phyloP scores from a whole-genome alignment of 2,113 vertebrate genomes.

The Ranitomeya variabilis region DNA sequence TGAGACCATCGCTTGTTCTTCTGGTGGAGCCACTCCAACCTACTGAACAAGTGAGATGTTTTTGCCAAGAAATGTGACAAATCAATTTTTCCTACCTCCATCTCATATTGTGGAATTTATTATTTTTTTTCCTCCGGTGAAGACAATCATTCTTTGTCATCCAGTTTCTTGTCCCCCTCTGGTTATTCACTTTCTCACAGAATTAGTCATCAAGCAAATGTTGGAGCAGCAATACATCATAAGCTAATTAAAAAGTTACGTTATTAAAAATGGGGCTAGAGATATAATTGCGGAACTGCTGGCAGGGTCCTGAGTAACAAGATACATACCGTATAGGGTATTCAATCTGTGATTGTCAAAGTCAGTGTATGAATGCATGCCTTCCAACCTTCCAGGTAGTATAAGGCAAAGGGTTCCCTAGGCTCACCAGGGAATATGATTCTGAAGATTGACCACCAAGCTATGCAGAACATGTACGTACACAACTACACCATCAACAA shows the following conservation, averaged over 20 bases:
- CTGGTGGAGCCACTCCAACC: not conserved
- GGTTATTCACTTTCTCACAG: constrained; percentile 39
- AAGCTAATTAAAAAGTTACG: constrained; percentile 49
- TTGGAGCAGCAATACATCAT: constrained; percentile 38
- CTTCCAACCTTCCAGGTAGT: not conserved
- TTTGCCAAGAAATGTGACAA: not conserved
- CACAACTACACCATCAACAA: not conserved
- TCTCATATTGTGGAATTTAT: not conserved
- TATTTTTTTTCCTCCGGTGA: not conserved
- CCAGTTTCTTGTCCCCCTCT: constrained; percentile 14
- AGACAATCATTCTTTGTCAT: constrained; percentile 41
- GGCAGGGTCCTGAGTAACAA: not conserved
- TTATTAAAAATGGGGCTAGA: constrained; percentile 43
- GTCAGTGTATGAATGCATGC: not conserved
- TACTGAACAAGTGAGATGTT: not conserved
- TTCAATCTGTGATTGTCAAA: not conserved
- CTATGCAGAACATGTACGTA: not conserved
- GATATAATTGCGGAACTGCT: constrained; percentile 35
- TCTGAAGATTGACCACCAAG: not conserved
- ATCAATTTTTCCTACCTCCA: not conserved
- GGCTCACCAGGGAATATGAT: not conserved
- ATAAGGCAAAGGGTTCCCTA: not conserved
- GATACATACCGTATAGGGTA: constrained; percentile 2
- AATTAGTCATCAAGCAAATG: constrained; percentile 41
- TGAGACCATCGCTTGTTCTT: not conserved